phyloP scores from a whole-genome alignment of 2,113 vertebrate species.

The Scomber scombrus region DNA sequence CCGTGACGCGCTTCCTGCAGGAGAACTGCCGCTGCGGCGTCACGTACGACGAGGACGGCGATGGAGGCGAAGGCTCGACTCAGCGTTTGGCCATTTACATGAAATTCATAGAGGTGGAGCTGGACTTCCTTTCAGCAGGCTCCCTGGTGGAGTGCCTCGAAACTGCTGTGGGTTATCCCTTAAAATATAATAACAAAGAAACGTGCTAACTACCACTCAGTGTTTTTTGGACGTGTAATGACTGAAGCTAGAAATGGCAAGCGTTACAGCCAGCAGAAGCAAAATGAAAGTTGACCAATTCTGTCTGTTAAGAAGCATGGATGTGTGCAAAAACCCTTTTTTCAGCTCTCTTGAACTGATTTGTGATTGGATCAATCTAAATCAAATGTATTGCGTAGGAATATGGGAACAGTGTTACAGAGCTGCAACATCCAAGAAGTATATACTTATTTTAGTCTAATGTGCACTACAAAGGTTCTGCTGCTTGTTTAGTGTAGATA shows the following conservation, averaged over 20 bases:
- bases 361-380: conserved; percentile 13
- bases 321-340: conserved; percentile 31
- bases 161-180: conserved; percentile 95
- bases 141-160: conserved; percentile 98
- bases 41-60: conserved; percentile 82
- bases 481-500: conserved; percentile 62
- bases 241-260: conserved; percentile 34
- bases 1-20: conserved; percentile 93
- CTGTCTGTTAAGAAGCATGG: conserved; percentile 49
- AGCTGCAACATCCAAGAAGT: conserved; percentile 35
- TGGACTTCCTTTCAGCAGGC: conserved; percentile 98
- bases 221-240: conserved; percentile 18
- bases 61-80: conserved; percentile 82
- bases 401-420: conserved; percentile 28
- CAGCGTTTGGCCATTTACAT: conserved; percentile 89
- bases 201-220: conserved; percentile 50
- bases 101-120: conserved; percentile 98
- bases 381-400: conserved; percentile 16
- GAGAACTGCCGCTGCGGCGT: conserved; percentile 87
- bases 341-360: conserved; percentile 23
- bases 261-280: conserved; percentile 24
- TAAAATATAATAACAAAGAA: conserved; percentile 93
- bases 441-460: conserved; percentile 38
- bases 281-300: conserved; percentile 25
- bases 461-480: conserved; percentile 68